These are phyloP conservation scores for Heterohyrax brucei DNA, from an alignment of 2,797 vertebrate species.

Conservation along the genomic window DNA sequence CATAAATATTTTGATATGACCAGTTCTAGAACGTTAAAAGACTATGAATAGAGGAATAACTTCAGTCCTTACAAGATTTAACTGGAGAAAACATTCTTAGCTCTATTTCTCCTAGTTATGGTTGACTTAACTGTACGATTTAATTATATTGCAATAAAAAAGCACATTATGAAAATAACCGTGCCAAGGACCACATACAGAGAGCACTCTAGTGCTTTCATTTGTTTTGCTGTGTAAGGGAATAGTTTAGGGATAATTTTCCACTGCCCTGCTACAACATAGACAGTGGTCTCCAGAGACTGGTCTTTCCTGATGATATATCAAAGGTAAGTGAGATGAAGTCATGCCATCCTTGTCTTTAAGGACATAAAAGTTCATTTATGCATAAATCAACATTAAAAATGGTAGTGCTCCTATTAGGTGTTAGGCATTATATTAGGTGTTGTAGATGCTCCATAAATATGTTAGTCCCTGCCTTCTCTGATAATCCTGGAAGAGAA, in stretches of 20 bases:
- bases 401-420: not conserved
- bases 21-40: slow-evolving; percentile 53
- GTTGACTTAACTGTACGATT: slow-evolving; percentile 68
- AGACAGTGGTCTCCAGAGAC: not conserved
- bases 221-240: slow-evolving; percentile 2
- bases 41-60: slow-evolving; percentile 61
- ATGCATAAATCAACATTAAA: slow-evolving; percentile 33
- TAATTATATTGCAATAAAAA: slow-evolving; percentile 75
- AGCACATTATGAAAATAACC: slow-evolving; percentile 42
- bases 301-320: not conserved
- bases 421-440: not conserved
- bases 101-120: slow-evolving; percentile 61
- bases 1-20: slow-evolving; percentile 71
- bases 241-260: slow-evolving; percentile 70
- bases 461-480: slow-evolving; percentile 6
- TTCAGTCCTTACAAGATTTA: slow-evolving; percentile 62
- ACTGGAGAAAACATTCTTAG: slow-evolving; percentile 68
- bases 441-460: not conserved
- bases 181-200: slow-evolving; percentile 45
- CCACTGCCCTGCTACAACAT: not conserved
- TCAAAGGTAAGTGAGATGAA: not conserved
- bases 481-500: slow-evolving; percentile 47
- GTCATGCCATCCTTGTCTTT: not conserved
- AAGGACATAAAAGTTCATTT: slow-evolving; percentile 23
- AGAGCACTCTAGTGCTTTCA: slow-evolving; percentile 28